phyloP scores from a whole-genome alignment of 2,888 invertebrate species.

The Nasonia oneida region DNA sequence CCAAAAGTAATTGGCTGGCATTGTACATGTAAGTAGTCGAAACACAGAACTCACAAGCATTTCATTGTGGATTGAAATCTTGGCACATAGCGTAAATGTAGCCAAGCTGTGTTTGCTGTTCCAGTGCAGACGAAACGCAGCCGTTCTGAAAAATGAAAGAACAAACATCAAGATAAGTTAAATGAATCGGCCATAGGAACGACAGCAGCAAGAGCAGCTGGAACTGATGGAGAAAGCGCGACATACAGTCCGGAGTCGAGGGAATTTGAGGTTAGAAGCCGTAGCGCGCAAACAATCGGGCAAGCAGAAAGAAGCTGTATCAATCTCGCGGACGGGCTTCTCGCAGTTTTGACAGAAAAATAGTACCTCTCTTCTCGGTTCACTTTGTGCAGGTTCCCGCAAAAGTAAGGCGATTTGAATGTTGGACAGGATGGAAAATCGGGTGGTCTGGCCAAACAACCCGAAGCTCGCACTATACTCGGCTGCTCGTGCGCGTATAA shows the following conservation, averaged over 20 bases:
- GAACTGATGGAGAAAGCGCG: conserved; percentile 35
- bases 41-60: conserved; percentile 59
- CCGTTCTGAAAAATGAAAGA: conserved; percentile 49
- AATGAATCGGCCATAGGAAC: not conserved
- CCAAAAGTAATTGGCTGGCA: conserved; percentile 74
- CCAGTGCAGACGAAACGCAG: not conserved
- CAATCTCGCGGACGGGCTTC: not conserved
- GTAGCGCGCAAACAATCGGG: not conserved
- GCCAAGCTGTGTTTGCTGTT: not conserved
- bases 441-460: not conserved
- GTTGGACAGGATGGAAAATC: not conserved
- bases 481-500: conserved; percentile 60
- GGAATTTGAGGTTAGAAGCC: conserved; percentile 51
- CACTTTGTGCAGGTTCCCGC: not conserved
- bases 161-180: not conserved
- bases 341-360: not conserved
- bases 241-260: not conserved
- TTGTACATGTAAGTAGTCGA: conserved; percentile 63
- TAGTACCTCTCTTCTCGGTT: not conserved
- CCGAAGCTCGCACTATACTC: not conserved
- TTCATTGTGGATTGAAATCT: conserved; percentile 41
- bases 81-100: not conserved
- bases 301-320: not conserved
- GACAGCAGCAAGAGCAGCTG: conserved; percentile 9
- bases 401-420: no score